Base-by-base conservation (phyloP, 1,140 invertebrate genomes). In the Drosophila kepulauana region DNA sequence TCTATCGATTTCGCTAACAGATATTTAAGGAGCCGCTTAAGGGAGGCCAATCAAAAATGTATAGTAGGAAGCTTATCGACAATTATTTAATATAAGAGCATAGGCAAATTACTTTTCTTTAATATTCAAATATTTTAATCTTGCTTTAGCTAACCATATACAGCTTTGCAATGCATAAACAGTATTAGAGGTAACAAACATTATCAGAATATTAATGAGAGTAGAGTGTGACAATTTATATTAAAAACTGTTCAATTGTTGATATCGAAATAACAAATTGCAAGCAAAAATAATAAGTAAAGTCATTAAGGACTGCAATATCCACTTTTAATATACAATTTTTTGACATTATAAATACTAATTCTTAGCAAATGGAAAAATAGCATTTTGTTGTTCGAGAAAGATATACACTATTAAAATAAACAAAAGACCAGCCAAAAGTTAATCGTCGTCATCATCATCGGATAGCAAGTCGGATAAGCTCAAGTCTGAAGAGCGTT, bases 401-500 rank as follows among this genome's bases (percentile, higher is more conserved):
- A 38, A 71, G 35, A 13, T 64, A 20, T 68, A 62, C 73, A 59
- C 57, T 51, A 52, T 25, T 33, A 62, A 52, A 74, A 62, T 46
- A 62, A 72, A 75, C 58, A 70, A 69, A 69, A 68, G 71, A 74
- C 71, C 71, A 74, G 57, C 56, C 57, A 62, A 69, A 30, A 45
- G 56, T 74, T 74, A 74, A 54, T 75, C 65, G 66, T 73, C 59
- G 11, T 51, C 52, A 20, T 54, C 54, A 33, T 82, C 66, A 35
- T 87, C 84, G 13, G 82, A 79, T 25, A 82, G 43, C 11, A 86
- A 62, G 5, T 86, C 82, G 5, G 84, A 71, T 2, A 86, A 71
- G 15, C 82, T 86, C 2, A 86, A 66, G n/a, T 87, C 82, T 11
- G 82, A 87, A 5, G 82, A 87, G 8, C 69, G 61, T 20, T 77